Evolutionary conservation across 2,113 vertebrate species (phyloP), one percentile per base, ranked within the genome.

Genomic region (Lucifuga dentata): DNA sequence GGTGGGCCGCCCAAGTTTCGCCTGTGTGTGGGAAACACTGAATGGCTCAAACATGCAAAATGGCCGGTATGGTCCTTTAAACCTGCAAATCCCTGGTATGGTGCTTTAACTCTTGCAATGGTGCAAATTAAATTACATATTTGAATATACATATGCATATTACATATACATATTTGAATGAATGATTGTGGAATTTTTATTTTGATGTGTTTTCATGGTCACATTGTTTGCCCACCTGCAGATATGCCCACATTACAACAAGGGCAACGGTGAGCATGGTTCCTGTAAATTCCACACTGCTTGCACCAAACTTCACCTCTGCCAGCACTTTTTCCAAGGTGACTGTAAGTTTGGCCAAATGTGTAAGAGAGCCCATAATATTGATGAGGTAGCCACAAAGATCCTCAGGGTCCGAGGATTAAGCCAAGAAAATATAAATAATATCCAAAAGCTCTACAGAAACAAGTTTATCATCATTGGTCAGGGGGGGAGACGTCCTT

Each of bases 171-270:
- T 19, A 10, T 68, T 19, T 41, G 2, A 68, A 16, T 56, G 5
- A 40, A 21, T 1, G 13, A 11, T 23, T 1, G 5, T 29, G 11
- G 2, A 12, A n/a, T n/a, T n/a, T n/a, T 51, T 11, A 15, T 36
- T 48, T 9, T 32, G n/a, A n/a, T 53, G 2, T 11, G 11, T 29
- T 17, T 13, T 17, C 5, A 0, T 36, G 5, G 10, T 8, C 11
- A 50, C 32, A 0, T 20, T 5, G 9, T 24, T 10, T 33, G 2
- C 36, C 20, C 23, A 12, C 8, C 17, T 55, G 4, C 38, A 94
- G 93, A 78, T 94, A 11, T 94, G 93, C 52, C 21, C 33, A 0
- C 90, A 93, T 71, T 94, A 93, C 84, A 94, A 94, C 77, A 92
- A 72, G 46, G 93, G 92, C 7, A 68, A 60, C 1, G 90, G 87